Percentiles rank a stretch among this genome's conserved stretches.
These are phyloP conservation scores for Drosophila yooni DNA, from an alignment of 2,888 invertebrate genomes.

Conservation along the genomic window DNA sequence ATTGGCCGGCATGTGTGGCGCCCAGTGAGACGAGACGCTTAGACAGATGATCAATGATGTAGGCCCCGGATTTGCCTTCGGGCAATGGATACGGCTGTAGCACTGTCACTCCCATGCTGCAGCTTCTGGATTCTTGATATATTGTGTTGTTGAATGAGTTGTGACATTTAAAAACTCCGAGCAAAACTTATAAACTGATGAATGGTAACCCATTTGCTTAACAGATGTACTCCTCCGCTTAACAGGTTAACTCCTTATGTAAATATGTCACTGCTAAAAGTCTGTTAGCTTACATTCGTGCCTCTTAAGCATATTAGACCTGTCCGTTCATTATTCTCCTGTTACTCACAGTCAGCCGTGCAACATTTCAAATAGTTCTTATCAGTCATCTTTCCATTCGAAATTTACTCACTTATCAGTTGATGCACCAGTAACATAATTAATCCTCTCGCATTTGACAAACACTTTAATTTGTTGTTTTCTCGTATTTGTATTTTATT, in stretches of 20 bases:
- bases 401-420: not conserved
- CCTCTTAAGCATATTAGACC: not conserved
- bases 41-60: constrained; percentile 93
- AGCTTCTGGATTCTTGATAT: not conserved
- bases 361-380: not conserved
- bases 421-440: too few relatives aligned
- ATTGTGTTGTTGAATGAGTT: not conserved
- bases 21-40: constrained; percentile 93
- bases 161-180: not conserved
- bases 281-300: not conserved
- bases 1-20: constrained; percentile 94
- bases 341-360: not conserved
- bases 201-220: not conserved
- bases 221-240: not conserved
- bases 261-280: not conserved
- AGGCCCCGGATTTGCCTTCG: constrained; percentile 95
- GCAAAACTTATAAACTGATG: not conserved
- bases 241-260: not conserved
- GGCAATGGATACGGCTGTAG: constrained; percentile 94
- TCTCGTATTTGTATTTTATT: constrained; percentile 55
- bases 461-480: constrained; percentile 17
- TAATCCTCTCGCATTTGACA: not conserved
- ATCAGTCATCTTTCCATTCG: not conserved
- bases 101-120: constrained; percentile 82
- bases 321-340: not conserved